These are phyloP conservation scores for Nannobrachium achirus DNA, from an alignment of 2,113 vertebrate genomes.

Conservation along the genomic window DNA sequence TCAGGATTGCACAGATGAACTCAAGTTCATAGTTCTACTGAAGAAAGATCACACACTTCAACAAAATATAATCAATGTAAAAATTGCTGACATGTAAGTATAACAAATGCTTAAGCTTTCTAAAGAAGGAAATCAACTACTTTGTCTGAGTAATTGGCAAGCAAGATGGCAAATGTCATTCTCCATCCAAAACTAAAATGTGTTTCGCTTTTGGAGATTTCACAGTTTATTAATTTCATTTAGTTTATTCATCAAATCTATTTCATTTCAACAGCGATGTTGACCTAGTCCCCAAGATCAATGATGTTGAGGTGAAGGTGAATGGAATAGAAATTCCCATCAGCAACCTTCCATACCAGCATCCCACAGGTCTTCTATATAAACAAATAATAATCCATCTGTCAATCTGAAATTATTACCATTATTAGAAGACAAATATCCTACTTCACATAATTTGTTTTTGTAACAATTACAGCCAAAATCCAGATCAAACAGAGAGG, in stretches of 20 bases:
- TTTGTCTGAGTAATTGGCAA: too few species aligned
- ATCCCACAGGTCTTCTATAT: constrained; percentile 54
- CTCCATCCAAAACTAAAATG: neutral
- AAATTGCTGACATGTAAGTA: constrained; percentile 81
- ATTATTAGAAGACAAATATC: neutral
- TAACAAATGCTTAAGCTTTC: neutral
- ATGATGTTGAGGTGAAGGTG: constrained; percentile 47
- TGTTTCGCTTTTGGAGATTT: neutral
- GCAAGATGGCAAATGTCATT: too few species aligned
- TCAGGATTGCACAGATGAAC: constrained; percentile 82
- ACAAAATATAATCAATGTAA: constrained; percentile 72
- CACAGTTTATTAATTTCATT: neutral
- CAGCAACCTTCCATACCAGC: constrained; percentile 57
- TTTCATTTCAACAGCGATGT: constrained; percentile 57
- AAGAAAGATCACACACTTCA: constrained; percentile 72
- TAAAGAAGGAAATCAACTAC: too few species aligned
- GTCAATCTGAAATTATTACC: neutral
- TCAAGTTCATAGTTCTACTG: constrained; percentile 82
- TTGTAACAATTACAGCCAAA: constrained; percentile 36
- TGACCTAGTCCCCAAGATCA: constrained; percentile 43
- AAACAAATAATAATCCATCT: neutral
- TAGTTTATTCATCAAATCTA: too few species aligned
- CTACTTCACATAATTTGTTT: neutral
- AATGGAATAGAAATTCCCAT: constrained; percentile 59
- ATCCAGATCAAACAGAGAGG: constrained; percentile 53